A percentile compares a stretch with the other conserved stretches of the same genome.
phyloP scores from a whole-genome alignment of 2,113 vertebrate genomes.

The Callipepla squamata region DNA sequence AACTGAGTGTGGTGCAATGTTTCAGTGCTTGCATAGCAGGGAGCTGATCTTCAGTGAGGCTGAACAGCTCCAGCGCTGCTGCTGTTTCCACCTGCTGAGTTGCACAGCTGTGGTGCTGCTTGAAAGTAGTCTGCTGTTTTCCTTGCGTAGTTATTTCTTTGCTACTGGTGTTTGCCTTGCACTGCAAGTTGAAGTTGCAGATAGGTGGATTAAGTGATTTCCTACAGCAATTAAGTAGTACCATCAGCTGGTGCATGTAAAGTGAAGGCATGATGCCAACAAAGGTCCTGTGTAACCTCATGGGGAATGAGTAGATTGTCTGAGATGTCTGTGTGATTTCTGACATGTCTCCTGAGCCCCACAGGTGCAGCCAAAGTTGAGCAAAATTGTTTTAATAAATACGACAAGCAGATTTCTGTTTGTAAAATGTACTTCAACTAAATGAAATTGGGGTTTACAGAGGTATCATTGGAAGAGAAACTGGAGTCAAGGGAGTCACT shows the following conservation, averaged over 20 bases:
- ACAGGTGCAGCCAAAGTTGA: background rate
- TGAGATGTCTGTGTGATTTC: background rate
- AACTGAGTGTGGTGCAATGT: background rate
- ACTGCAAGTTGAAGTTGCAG: background rate
- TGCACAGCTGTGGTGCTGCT: background rate
- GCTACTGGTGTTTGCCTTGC: background rate
- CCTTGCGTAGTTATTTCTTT: background rate
- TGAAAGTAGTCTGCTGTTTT: background rate
- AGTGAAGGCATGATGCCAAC: background rate
- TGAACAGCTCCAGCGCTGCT: background rate
- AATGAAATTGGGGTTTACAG: background rate
- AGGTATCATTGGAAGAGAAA: background rate
- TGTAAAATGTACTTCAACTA: background rate
- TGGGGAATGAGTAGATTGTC: background rate
- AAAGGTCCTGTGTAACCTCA: background rate
- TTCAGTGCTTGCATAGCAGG: background rate
- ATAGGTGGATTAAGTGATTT: background rate
- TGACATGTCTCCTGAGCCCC: background rate
- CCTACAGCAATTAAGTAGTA: background rate
- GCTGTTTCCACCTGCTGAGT: background rate
- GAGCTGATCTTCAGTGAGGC: background rate
- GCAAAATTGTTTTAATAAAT: background rate
- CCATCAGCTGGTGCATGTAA: background rate
- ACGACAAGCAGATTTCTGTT: background rate
- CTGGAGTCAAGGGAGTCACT: background rate